phyloP scores from a whole-genome alignment of 35 echinoderm and acorn worm species.

The Patiria miniata region DNA sequence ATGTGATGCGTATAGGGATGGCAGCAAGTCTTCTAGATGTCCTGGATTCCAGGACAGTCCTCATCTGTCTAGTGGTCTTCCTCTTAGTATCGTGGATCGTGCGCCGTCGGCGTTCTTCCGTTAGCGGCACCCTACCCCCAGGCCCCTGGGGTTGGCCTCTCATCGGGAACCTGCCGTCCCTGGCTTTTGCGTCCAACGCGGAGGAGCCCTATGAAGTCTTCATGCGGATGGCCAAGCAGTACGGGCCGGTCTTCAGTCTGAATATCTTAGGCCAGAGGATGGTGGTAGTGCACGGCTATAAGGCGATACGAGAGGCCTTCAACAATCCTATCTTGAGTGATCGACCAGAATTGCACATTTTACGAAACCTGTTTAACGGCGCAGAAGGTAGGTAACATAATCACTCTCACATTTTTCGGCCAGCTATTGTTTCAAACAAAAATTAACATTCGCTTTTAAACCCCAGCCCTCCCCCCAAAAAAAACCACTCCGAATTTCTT shows the following conservation, averaged over 20 bases:
- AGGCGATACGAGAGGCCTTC: constrained; percentile 12
- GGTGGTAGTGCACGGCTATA: constrained; percentile 16
- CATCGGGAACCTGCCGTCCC: constrained; percentile 4
- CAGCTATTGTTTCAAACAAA: too few relatives aligned
- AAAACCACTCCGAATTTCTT: too few relatives aligned
- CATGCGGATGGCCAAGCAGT: constrained; percentile 15
- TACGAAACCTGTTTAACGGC: not conserved
- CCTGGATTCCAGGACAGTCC: not conserved
- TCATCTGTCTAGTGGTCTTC: not conserved
- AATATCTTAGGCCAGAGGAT: constrained; percentile 21
- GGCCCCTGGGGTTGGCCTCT: constrained; percentile 22
- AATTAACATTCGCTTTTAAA: too few relatives aligned
- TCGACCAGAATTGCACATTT: constrained; percentile 1
- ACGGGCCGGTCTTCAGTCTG: constrained; percentile 2
- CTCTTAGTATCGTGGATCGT: not conserved
- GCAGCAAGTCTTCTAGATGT: not conserved
- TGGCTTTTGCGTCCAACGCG: not conserved
- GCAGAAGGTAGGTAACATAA: not conserved
- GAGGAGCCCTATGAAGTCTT: constrained; percentile 8
- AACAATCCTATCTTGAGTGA: not conserved
- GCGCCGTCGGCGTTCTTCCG: not conserved
- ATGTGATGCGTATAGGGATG: not conserved
- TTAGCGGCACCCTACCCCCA: not conserved
- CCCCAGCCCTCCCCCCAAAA: too few relatives aligned
- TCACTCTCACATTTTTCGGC: too few relatives aligned